A percentile compares a stretch with the other conserved stretches of the same genome.
Evolutionary conservation across 2,888 invertebrate genomes (phyloP).

Genomic region (Andrena dorsata): DNA sequence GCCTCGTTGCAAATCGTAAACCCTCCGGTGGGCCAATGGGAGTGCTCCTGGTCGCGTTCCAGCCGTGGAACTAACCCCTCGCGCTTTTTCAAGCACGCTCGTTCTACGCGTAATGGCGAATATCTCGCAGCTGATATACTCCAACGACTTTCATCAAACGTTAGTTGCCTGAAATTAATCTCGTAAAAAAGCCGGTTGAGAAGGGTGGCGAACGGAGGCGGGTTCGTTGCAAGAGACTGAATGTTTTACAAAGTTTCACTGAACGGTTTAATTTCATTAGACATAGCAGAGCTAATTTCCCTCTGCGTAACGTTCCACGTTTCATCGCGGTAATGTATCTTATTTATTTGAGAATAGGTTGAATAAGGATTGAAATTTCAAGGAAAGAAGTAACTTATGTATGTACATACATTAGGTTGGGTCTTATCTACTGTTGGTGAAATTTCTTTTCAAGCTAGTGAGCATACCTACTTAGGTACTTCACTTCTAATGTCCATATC

Average conservation of each 20-base stretch:
- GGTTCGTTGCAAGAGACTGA: constrained; percentile 35
- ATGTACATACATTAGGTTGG: too few species aligned
- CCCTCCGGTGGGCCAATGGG: constrained; percentile 60
- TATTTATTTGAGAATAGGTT: too few species aligned
- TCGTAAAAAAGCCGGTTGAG: constrained; percentile 70
- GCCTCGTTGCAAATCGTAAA: constrained; percentile 65
- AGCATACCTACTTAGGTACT: too few species aligned
- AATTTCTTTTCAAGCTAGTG: too few species aligned
- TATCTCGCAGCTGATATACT: constrained; percentile 71
- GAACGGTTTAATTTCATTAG: neutral
- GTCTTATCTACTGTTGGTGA: too few species aligned
- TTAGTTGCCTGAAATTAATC: constrained; percentile 79
- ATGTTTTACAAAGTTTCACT: constrained; percentile 13
- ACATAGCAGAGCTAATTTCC: neutral
- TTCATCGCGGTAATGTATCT: too few species aligned
- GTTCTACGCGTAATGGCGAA: constrained; percentile 76
- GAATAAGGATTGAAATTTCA: too few species aligned
- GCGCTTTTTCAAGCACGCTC: constrained; percentile 47
- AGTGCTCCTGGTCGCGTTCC: constrained; percentile 24
- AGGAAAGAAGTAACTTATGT: too few species aligned
- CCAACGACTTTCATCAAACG: constrained; percentile 76
- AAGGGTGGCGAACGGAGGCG: neutral
- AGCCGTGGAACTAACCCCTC: constrained; percentile 49
- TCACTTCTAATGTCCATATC: too few species aligned
- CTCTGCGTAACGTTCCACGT: too few species aligned